Conservation (phyloP, 2,113 vertebrate genomes). For the Hiodon alosoides region DNA sequence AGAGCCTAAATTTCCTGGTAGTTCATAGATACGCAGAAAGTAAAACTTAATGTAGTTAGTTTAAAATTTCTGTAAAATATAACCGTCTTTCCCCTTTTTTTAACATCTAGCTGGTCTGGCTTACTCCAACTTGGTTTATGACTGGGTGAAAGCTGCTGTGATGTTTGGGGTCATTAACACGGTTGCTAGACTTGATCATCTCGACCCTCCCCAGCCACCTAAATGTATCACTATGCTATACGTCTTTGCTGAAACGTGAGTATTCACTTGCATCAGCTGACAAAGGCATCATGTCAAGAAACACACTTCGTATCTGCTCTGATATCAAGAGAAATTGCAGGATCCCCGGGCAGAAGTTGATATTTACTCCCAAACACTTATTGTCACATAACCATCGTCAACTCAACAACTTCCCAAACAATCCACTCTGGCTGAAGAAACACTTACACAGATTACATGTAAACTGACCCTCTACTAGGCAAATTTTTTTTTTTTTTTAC, state of each 20-base stretch:
- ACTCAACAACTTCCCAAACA: too few relatives aligned
- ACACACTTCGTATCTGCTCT: background rate
- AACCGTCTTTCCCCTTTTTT: background rate
- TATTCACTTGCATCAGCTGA: slow-evolving; percentile 15
- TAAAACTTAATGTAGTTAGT: too few relatives aligned
- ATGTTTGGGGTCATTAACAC: slow-evolving; percentile 93
- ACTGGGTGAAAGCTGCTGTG: slow-evolving; percentile 92
- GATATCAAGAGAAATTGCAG: background rate
- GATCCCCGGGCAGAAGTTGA: background rate
- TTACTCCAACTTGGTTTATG: slow-evolving; percentile 93
- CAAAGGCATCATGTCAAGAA: background rate
- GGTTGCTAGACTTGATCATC: slow-evolving; percentile 82
- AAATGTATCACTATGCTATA: slow-evolving; percentile 98
- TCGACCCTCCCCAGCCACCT: slow-evolving; percentile 87
- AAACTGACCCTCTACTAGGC: too few relatives aligned
- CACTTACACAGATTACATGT: too few relatives aligned
- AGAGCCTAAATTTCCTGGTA: too few relatives aligned
- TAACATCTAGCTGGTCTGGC: slow-evolving; percentile 78
- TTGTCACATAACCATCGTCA: background rate
- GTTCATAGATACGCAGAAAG: too few relatives aligned
- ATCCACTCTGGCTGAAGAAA: too few relatives aligned
- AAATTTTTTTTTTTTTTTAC: too few relatives aligned
- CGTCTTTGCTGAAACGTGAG: slow-evolving; percentile 93
- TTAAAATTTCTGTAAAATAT: too few relatives aligned
- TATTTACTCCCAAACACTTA: background rate